Percentiles rank a stretch among this genome's conserved stretches.
Evolutionary conservation across 2,113 vertebrate genomes (phyloP).

Genomic region (Speoplatyrhinus poulsoni): DNA sequence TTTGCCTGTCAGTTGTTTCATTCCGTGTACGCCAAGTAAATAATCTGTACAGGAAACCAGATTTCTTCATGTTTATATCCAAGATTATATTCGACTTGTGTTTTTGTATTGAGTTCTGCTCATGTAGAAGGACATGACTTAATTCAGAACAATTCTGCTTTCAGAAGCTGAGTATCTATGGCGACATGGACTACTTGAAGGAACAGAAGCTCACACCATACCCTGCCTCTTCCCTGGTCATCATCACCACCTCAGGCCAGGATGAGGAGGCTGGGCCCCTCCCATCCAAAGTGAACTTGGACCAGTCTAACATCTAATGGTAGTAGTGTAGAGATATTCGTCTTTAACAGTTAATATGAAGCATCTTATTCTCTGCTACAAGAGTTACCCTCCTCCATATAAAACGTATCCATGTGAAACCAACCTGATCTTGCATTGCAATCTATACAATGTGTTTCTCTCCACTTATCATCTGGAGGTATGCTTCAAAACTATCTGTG

Average conservation of each 20-base stretch:
- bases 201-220: slow-evolving; percentile 89
- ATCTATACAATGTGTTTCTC: too few relatives aligned
- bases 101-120: background rate
- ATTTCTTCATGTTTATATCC: too few relatives aligned
- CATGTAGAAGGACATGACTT: background rate
- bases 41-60: too few relatives aligned
- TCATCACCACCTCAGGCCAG: slow-evolving; percentile 81
- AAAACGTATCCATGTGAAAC: background rate
- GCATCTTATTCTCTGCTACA: slow-evolving; percentile 30
- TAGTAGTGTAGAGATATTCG: slow-evolving; percentile 16
- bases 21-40: too few relatives aligned
- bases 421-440: too few relatives aligned
- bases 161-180: slow-evolving; percentile 96
- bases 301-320: slow-evolving; percentile 81
- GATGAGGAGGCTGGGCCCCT: slow-evolving; percentile 88
- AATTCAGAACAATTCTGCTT: slow-evolving; percentile 1
- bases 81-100: background rate
- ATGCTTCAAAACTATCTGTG: too few relatives aligned
- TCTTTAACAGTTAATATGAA: slow-evolving; percentile 17
- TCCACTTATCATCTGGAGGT: too few relatives aligned
- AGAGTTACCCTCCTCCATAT: slow-evolving; percentile 28
- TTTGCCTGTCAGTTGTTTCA: background rate
- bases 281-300: slow-evolving; percentile 89
- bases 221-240: slow-evolving; percentile 85
- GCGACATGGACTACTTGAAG: slow-evolving; percentile 87